Evolutionary conservation across 2,797 vertebrate species (phyloP).

Genomic region (Morus bassanus): DNA sequence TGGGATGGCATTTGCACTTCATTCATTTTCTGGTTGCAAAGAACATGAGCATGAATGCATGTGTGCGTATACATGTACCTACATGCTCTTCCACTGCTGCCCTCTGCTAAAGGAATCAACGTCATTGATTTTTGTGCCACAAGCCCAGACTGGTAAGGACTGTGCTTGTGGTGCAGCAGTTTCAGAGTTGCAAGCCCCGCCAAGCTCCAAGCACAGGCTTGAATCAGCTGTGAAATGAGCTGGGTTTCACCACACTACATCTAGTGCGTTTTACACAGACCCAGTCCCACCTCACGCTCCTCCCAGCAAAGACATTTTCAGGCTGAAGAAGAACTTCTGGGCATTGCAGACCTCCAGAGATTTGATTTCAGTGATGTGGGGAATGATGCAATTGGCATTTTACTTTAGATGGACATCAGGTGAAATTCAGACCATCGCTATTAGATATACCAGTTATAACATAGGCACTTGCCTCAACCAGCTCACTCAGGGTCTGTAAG

Average conservation of each 20-base stretch:
- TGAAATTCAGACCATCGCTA: background rate
- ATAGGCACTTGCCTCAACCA: background rate
- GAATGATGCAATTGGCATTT: accelerated
- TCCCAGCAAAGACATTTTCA: background rate
- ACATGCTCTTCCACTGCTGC: background rate
- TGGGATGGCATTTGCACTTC: background rate
- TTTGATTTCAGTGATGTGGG: background rate
- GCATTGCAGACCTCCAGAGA: background rate
- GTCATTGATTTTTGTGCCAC: background rate
- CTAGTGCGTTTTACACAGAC: accelerated
- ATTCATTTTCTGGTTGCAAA: background rate
- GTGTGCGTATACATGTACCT: background rate
- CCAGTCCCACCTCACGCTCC: background rate
- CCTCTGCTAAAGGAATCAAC: background rate
- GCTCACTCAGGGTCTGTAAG: background rate
- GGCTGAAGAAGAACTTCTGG: background rate
- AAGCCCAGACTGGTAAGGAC: background rate
- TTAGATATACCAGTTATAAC: background rate
- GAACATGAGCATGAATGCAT: accelerated
- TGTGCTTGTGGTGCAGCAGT: background rate
- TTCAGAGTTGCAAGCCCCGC: background rate
- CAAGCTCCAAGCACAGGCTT: background rate
- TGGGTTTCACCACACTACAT: background rate
- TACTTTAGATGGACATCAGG: background rate
- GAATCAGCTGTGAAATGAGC: background rate